These are phyloP conservation scores for Ips nitidus DNA, from an alignment of 1,140 invertebrate genomes.

Conservation along the genomic window DNA sequence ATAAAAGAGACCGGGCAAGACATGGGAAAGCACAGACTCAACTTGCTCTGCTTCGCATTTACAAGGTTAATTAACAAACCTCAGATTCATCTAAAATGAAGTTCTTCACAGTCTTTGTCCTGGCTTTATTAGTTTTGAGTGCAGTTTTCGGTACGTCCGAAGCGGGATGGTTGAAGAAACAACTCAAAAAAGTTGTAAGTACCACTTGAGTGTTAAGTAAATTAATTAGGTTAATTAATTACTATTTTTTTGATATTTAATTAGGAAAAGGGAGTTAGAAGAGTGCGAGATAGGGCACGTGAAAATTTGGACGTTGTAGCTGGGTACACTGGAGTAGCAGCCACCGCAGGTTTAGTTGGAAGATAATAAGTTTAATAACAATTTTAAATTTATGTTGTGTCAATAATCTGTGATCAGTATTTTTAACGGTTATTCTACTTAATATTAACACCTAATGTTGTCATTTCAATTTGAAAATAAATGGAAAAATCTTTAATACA, in stretches of 20 bases:
- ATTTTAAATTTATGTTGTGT: too few relatives aligned
- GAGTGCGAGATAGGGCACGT: conserved; percentile 39
- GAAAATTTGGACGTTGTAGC: conserved; percentile 38
- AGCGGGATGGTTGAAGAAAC: conserved; percentile 27
- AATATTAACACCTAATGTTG: too few relatives aligned
- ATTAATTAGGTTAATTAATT: background rate
- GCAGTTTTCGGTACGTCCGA: conserved; percentile 24
- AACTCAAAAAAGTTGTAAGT: conserved; percentile 29
- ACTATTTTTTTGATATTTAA: conserved; percentile 1
- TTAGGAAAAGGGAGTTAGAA: conserved; percentile 41
- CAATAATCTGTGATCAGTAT: too few relatives aligned
- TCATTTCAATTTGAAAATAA: too few relatives aligned
- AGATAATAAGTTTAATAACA: background rate
- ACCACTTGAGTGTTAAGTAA: background rate
- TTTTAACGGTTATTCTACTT: too few relatives aligned
- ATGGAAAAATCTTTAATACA: too few relatives aligned
- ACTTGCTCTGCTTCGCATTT: too few relatives aligned
- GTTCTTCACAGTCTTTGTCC: conserved; percentile 17
- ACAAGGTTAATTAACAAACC: background rate
- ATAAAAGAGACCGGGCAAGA: too few relatives aligned
- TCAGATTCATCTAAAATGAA: conserved; percentile 11
- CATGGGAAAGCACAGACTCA: too few relatives aligned
- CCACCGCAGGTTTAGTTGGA: conserved; percentile 16
- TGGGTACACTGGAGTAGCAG: conserved; percentile 38
- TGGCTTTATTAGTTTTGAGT: conserved; percentile 10